Conservation (phyloP, 2,888 invertebrate genomes). For the Disparrhopalites patrizii region DNA sequence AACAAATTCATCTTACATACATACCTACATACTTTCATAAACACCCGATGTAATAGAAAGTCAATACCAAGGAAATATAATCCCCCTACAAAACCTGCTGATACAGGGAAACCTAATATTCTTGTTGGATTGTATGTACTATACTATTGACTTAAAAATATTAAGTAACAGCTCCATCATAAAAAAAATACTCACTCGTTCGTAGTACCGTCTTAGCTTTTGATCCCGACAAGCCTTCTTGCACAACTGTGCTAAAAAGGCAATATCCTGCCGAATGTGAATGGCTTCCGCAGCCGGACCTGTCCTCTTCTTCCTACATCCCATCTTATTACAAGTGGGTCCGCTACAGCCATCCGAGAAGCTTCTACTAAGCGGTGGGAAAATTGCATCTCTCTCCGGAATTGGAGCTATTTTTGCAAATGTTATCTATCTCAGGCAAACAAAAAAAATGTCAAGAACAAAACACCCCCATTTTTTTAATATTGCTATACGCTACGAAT, state of each 20-base stretch:
- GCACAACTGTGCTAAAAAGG: conserved; percentile 45
- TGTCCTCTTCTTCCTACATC: not conserved
- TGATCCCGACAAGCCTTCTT: conserved; percentile 28
- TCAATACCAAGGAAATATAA: no score
- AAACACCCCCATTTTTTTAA: no score
- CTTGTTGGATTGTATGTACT: no score
- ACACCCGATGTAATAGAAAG: no score
- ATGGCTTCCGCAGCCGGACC: conserved; percentile 39
- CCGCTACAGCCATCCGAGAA: not conserved
- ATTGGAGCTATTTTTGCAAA: conserved; percentile 45
- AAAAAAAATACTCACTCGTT: conserved; percentile 16
- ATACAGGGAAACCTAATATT: no score
- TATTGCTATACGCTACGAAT: no score
- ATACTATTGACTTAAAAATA: no score
- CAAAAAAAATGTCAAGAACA: no score
- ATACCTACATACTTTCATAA: no score
- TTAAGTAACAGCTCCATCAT: no score
- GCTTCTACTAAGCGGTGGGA: not conserved
- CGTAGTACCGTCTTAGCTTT: conserved; percentile 6
- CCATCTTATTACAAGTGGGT: not conserved
- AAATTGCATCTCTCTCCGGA: conserved; percentile 28
- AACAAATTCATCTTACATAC: no score
- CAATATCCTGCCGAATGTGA: conserved; percentile 42
- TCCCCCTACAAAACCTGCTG: no score
- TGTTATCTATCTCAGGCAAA: conserved; percentile 32